Percentiles rank a stretch among this genome's conserved stretches.
These are phyloP conservation scores for Hydrophis major DNA, from an alignment of 2,797 vertebrate species.

Conservation along the genomic window DNA sequence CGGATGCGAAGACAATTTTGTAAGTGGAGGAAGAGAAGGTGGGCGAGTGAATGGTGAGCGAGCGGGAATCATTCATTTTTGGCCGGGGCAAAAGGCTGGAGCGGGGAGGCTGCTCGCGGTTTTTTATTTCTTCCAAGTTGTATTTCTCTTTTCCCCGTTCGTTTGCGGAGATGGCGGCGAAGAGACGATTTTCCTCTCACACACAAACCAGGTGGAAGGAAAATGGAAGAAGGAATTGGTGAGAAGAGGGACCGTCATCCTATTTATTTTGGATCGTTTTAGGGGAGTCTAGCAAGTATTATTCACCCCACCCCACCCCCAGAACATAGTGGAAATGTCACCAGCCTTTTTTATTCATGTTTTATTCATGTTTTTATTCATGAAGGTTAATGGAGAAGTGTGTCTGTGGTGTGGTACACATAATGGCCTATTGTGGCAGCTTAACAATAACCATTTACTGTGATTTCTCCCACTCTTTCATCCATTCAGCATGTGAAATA, in stretches of 20 bases:
- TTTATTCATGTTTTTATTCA: too few relatives aligned
- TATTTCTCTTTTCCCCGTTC: background rate
- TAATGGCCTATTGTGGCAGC: background rate
- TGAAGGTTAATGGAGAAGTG: background rate
- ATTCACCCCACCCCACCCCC: background rate
- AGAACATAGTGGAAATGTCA: background rate
- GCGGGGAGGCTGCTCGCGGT: background rate
- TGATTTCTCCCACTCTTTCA: background rate
- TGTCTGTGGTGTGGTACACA: background rate
- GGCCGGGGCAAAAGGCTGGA: too few relatives aligned
- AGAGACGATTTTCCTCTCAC: background rate
- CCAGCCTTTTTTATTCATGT: too few relatives aligned
- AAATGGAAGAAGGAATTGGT: background rate
- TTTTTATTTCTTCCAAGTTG: background rate
- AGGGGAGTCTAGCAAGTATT: background rate
- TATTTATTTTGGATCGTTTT: background rate
- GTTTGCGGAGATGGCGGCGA: background rate
- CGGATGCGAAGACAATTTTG: constrained; percentile 91
- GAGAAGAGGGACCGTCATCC: background rate
- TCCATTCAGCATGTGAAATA: background rate
- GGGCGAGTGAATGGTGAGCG: background rate
- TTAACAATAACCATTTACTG: background rate
- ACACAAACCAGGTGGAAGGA: constrained; percentile 1
- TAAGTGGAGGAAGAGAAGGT: constrained; percentile 71
- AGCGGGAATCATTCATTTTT: too few relatives aligned